These are phyloP conservation scores for Hypolimnas misippus DNA, from an alignment of 2,888 invertebrate genomes.

Conservation along the genomic window DNA sequence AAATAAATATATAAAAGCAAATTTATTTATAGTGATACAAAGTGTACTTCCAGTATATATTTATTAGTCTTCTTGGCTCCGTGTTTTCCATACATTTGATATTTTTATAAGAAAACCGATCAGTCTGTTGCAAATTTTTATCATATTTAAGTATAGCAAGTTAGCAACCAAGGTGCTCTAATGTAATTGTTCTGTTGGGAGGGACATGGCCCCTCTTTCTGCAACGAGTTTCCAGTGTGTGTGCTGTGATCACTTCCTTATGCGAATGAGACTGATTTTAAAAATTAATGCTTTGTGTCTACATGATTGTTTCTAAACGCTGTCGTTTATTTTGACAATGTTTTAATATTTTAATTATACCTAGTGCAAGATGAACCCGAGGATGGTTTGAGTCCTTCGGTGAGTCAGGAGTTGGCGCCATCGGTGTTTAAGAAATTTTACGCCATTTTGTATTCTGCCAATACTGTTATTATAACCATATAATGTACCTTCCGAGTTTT, in stretches of 20 bases:
- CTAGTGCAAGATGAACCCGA: slow-evolving; percentile 35
- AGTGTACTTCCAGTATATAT: slow-evolving; percentile 54
- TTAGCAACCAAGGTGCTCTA: slow-evolving; percentile 80
- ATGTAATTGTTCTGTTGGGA: slow-evolving; percentile 73
- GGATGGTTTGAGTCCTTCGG: background rate
- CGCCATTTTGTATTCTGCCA: slow-evolving; percentile 61
- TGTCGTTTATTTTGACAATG: slow-evolving; percentile 53
- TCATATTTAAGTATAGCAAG: slow-evolving; percentile 73
- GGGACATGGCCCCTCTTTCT: slow-evolving; percentile 75
- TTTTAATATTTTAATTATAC: slow-evolving; percentile 39
- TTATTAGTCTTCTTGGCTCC: slow-evolving; percentile 51
- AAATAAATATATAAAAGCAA: slow-evolving; percentile 51
- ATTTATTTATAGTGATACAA: slow-evolving; percentile 57
- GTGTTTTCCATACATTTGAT: slow-evolving; percentile 61
- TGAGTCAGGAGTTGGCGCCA: background rate
- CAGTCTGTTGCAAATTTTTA: slow-evolving; percentile 69
- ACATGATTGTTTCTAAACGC: slow-evolving; percentile 66
- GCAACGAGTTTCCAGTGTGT: slow-evolving; percentile 82
- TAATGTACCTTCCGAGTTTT: slow-evolving; percentile 65
- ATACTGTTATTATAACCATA: slow-evolving; percentile 56
- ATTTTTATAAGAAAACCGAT: slow-evolving; percentile 63
- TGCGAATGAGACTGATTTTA: slow-evolving; percentile 84
- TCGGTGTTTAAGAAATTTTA: background rate
- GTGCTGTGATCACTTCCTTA: slow-evolving; percentile 84
- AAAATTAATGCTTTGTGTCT: slow-evolving; percentile 74